Conservation (phyloP, 2,797 vertebrate species). For the Onychomys torridus region DNA sequence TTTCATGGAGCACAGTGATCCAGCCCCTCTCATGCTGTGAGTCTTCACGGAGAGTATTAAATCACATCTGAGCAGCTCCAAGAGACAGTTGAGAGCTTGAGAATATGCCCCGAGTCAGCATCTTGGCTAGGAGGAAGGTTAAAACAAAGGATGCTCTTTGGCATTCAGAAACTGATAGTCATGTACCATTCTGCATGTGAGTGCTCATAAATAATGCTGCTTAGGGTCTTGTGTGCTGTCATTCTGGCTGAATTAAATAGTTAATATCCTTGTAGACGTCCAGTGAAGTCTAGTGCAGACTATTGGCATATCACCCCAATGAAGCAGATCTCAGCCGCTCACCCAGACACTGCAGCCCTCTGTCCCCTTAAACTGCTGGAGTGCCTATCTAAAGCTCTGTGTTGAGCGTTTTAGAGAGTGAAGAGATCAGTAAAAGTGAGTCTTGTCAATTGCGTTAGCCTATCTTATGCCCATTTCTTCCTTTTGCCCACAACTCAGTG, state of each 20-base stretch:
- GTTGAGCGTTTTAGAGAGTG: neutral
- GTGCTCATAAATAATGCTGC: constrained; percentile 3
- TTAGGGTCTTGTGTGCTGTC: neutral
- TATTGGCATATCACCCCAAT: neutral
- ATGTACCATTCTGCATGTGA: neutral
- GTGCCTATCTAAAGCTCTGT: neutral
- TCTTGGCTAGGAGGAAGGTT: constrained; percentile 46
- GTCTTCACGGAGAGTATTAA: constrained; percentile 45
- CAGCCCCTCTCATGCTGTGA: constrained; percentile 50
- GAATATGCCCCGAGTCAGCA: constrained; percentile 60
- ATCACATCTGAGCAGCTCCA: constrained; percentile 70
- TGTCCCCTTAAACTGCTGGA: neutral
- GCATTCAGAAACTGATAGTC: constrained; percentile 1
- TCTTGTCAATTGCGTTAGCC: neutral
- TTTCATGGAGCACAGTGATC: constrained; percentile 40
- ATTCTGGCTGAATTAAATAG: constrained; percentile 34
- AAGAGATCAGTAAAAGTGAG: neutral
- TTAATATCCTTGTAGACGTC: constrained; percentile 1
- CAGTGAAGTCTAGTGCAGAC: neutral
- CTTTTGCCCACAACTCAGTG: neutral
- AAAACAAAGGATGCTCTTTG: constrained; percentile 60
- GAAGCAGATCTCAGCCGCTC: neutral
- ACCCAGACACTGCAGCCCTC: neutral
- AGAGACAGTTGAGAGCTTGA: constrained; percentile 67
- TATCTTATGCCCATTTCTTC: neutral